These are phyloP conservation scores for Chroicocephalus ridibundus DNA, from an alignment of 2,113 vertebrate species.

Conservation along the genomic window DNA sequence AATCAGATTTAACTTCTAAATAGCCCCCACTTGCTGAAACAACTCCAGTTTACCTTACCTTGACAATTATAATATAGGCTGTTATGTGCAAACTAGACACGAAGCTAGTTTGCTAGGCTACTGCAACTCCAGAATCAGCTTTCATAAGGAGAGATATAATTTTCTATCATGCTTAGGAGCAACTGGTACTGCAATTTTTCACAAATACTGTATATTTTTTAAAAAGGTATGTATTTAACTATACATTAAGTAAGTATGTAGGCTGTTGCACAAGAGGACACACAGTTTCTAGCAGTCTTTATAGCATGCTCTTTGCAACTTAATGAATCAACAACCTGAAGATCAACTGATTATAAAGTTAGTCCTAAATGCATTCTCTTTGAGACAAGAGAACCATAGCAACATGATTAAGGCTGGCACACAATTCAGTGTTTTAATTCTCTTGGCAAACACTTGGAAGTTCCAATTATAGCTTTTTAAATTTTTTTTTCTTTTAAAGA, in stretches of 20 bases:
- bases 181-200: background rate
- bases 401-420: conserved; percentile 47
- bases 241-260: background rate
- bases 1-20: background rate
- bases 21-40: background rate
- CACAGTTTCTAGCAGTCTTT: background rate
- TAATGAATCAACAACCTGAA: background rate
- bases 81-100: background rate
- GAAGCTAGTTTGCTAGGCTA: background rate
- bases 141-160: background rate
- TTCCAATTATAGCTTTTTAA: conserved; percentile 30
- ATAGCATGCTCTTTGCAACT: background rate
- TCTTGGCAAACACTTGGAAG: conserved; percentile 38
- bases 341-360: conserved; percentile 13
- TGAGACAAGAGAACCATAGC: conserved; percentile 55
- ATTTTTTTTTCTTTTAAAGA: background rate
- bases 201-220: background rate
- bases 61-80: background rate
- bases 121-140: background rate
- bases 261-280: background rate
- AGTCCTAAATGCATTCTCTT: conserved; percentile 7
- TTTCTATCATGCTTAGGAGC: background rate
- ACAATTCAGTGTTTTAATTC: conserved; percentile 29
- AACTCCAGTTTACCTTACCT: background rate
- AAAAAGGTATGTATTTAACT: background rate